phyloP scores from a whole-genome alignment of 2,113 vertebrate species.

The Bucco capensis region DNA sequence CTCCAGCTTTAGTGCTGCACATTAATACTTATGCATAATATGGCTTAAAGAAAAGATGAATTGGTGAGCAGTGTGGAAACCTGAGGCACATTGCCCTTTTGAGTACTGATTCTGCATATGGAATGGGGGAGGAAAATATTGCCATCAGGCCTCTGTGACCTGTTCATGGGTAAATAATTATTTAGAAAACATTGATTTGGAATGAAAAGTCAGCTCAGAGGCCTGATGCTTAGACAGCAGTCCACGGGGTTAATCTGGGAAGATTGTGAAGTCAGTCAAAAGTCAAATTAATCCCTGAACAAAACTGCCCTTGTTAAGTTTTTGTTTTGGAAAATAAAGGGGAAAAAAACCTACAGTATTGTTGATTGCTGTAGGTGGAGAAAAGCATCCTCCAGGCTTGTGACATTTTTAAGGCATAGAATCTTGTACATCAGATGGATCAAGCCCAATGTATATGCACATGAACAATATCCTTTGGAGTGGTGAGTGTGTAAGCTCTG shows the following conservation, averaged over 20 bases:
- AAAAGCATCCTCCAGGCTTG: background rate
- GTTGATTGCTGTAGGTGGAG: background rate
- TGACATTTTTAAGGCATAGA: background rate
- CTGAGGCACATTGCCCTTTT: conserved; percentile 22
- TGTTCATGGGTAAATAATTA: conserved; percentile 39
- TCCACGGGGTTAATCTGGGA: background rate
- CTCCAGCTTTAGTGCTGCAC: background rate
- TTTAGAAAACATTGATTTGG: conserved; percentile 34
- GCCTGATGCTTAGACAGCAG: background rate
- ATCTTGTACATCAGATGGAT: background rate
- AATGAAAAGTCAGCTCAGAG: conserved; percentile 23
- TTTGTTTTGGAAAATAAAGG: background rate
- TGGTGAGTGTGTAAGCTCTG: background rate
- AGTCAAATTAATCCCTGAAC: background rate
- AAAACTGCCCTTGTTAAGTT: background rate
- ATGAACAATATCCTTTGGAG: background rate
- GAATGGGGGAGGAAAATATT: background rate
- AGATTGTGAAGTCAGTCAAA: background rate
- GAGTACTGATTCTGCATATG: background rate
- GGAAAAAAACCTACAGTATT: background rate
- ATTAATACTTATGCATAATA: background rate
- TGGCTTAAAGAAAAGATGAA: conserved; percentile 22
- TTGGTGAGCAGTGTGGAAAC: conserved; percentile 1
- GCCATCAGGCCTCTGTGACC: background rate
- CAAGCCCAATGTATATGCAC: background rate